Evolutionary conservation across 2,888 invertebrate species (phyloP), one percentile per base, ranked within the genome.

Genomic region (Apoda limacodes): DNA sequence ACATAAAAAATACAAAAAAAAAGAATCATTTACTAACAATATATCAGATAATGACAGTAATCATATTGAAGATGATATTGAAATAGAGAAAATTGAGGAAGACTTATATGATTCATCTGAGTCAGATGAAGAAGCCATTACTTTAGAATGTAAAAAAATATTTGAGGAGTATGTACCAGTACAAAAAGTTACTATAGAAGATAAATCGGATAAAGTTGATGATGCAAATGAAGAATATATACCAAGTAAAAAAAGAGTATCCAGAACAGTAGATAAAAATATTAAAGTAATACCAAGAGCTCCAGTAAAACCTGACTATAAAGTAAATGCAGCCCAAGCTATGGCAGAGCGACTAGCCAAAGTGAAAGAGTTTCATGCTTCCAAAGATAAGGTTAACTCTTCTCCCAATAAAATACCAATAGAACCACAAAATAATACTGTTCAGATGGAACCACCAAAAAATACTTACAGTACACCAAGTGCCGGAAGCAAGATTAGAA

Each of bases 131-230:
- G 87, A 86, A 40, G 86, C 88, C 42, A 87, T 92, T 36, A 87
- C 89, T 52, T 86, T 89, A 48, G 92, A 95, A 66, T 95, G 95
- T 63, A 86, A 90, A 53, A 88, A 85, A 71, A 93, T 95, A 49
- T 95, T 93, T 68, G 90, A 92, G 65, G 91, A 93, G 68, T 86
- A 89, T 67, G 85, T 86, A 33, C 83, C 85, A 11, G 50, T 58
- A 26, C 58, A 56, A 42, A 69, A 69, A 48, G n/a, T n/a, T n/a
- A n/a, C n/a, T n/a, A 42, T 51, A 34, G 53, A 55, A 45, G 40
- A 40, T 37, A 42, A 51, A n/a, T 63, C 63, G 29, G 60, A 68
- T 33, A 53, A 40, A 33, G 59, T 55, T 37, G 52, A 57, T 9
- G 48, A 50, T 10, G 60, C 58, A 20, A 64, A 66, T 37, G 72